Percentiles rank a stretch among this genome's conserved stretches.
phyloP scores from a whole-genome alignment of 2,888 invertebrate genomes.

The Clitarchus hookeri region DNA sequence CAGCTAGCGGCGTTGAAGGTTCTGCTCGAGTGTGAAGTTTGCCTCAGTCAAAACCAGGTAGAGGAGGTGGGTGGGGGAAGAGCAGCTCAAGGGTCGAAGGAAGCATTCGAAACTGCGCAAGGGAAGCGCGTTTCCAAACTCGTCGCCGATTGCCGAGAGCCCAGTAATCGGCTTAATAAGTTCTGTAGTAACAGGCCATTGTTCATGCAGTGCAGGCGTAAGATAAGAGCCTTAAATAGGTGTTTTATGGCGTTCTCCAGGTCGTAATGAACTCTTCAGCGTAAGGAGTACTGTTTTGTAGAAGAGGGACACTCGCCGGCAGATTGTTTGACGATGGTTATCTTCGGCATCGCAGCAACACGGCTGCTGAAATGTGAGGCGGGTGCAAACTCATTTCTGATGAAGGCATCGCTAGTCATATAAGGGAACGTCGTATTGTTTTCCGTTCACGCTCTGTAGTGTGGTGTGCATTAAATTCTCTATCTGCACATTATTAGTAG shows the following conservation, averaged over 20 bases:
- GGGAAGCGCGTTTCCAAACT: neutral
- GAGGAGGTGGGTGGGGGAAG: neutral
- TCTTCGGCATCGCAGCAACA: no score
- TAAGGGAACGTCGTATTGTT: no score
- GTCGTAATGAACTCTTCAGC: neutral
- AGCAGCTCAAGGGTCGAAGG: neutral
- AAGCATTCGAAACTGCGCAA: neutral
- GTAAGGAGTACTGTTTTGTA: neutral
- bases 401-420: no score
- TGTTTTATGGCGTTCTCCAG: neutral
- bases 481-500: no score
- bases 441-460: no score
- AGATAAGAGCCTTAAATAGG: slow-evolving; percentile 33
- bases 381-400: no score
- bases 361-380: no score
- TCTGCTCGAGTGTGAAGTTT: neutral
- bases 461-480: no score
- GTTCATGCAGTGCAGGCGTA: slow-evolving; percentile 31
- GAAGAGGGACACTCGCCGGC: no score
- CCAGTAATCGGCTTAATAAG: slow-evolving; percentile 36
- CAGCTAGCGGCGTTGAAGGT: neutral
- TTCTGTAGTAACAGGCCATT: slow-evolving; percentile 30
- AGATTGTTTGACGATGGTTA: neutral
- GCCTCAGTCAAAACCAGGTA: neutral
- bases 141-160: slow-evolving; percentile 11